Evolutionary conservation across 2,797 vertebrate genomes (phyloP).

Genomic region (Scyliorhinus canicula): DNA sequence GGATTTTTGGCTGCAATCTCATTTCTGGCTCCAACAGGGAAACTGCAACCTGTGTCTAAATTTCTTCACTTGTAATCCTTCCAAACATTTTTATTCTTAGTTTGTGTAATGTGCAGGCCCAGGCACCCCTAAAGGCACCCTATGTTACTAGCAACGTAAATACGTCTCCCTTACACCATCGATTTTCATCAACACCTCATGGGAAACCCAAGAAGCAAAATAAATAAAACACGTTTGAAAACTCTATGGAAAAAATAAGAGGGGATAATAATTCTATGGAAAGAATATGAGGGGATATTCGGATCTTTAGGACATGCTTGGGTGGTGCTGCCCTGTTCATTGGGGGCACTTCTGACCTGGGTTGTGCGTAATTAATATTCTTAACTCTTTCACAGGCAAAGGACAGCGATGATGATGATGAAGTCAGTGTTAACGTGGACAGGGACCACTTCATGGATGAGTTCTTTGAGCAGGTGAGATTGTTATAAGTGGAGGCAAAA

Average conservation of each 20-base stretch:
- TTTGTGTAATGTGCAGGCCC: background rate
- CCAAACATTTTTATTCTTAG: background rate
- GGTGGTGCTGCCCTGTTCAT: background rate
- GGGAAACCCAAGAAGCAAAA: too few species aligned
- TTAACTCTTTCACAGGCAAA: slow-evolving; percentile 66
- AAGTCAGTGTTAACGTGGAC: slow-evolving; percentile 81
- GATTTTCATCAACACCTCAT: background rate
- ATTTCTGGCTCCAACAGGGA: background rate
- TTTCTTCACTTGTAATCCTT: background rate
- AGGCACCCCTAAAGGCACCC: background rate
- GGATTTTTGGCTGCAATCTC: background rate
- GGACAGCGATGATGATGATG: slow-evolving; percentile 84
- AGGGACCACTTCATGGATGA: slow-evolving; percentile 90
- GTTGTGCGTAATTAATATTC: background rate
- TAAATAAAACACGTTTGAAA: too few species aligned
- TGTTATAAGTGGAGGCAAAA: background rate
- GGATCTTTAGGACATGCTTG: background rate
- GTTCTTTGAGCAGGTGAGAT: slow-evolving; percentile 90
- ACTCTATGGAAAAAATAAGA: too few species aligned
- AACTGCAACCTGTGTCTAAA: background rate
- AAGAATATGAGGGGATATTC: background rate
- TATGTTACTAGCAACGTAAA: background rate
- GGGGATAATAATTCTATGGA: background rate
- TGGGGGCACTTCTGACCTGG: background rate
- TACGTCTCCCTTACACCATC: background rate